Evolutionary conservation across 2,888 invertebrate species (phyloP).

Genomic region (Ferdinandea cuprea): DNA sequence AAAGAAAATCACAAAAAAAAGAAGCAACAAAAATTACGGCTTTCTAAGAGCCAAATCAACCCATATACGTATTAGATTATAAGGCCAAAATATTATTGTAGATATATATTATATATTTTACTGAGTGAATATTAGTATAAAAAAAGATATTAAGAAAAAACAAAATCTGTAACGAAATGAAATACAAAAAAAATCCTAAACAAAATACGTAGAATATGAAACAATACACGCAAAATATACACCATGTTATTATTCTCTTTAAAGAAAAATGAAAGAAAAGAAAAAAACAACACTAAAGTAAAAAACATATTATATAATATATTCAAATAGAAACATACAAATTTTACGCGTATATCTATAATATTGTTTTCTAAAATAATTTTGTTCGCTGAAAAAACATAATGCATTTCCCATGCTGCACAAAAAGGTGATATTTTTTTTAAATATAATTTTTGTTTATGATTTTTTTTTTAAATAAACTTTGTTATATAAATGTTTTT

Average conservation of each 20-base stretch:
- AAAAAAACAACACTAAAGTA: conserved; percentile 30
- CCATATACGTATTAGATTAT: conserved; percentile 83
- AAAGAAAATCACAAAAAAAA: conserved; percentile 50
- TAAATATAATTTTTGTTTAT: conserved; percentile 68
- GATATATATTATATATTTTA: conserved; percentile 75
- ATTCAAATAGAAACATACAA: conserved; percentile 49
- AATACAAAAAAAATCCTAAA: conserved; percentile 64
- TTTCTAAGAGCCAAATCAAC: conserved; percentile 77
- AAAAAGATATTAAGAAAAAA: conserved; percentile 41
- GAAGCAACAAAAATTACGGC: conserved; percentile 72
- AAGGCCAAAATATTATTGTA: conserved; percentile 80
- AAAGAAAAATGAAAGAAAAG: conserved; percentile 64
- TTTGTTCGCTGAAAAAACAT: conserved; percentile 24
- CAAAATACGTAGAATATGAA: conserved; percentile 75
- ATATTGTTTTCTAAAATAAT: conserved; percentile 38
- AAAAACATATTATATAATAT: conserved; percentile 36
- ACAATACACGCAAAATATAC: conserved; percentile 73
- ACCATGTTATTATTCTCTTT: conserved; percentile 71
- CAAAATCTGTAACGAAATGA: conserved; percentile 46
- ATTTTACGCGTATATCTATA: conserved; percentile 30
- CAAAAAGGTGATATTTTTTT: conserved; percentile 73
- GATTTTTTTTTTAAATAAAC: conserved; percentile 58
- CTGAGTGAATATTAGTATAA: conserved; percentile 71
- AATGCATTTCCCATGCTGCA: conserved; percentile 48
- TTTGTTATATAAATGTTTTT: conserved; percentile 65